Base-by-base conservation (phyloP, 2,797 vertebrate species). In the Lindbergichthys nudifrons region DNA sequence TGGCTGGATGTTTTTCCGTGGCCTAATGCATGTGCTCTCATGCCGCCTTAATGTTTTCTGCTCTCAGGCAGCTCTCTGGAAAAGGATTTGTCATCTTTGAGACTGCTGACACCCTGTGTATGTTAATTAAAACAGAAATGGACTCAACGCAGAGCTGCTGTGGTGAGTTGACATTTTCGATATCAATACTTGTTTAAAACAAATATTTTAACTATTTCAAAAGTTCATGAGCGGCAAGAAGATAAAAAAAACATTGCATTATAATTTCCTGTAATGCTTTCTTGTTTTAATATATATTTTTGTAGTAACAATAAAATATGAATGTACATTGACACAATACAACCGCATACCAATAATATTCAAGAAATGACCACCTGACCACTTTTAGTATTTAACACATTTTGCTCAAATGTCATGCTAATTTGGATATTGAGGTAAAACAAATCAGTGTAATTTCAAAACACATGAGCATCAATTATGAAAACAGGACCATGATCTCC, bases 11-110 rank as follows among this genome's bases (percentile, higher is more conserved):
- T 78, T 80, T 89, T 90, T 88, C 84, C 85, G 75, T 32, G 0
- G 73, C 58, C 82, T 91, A 90, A 90, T 91, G 89, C 86, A 62
- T 70, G 65, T 26, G 61, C 83, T 76, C 70, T 73, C 36, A 3
- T 65, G 80, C 67, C 23, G 79, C 64, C 72, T 70, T 86, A 80
- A 89, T 92, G 83, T 80, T 68, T 80, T 73, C 52, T 47, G 32
- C 67, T 79, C 61, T 81, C 21, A 65, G 63, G 77, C 41, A 54
- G 64, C 52, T 81, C 70, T 48, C 36, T 64, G 63, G 73, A 82
- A 81, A 66, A 65, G 18, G 53, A 80, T 77, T 77, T 60, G 52
- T 78, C 78, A 73, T 85, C 66, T 70, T 75, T 77, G 53, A 72
- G 77, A 65, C 48, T 16, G 57, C 68, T 23, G 57, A 68, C 81